A percentile compares a stretch with the other conserved stretches of the same genome.
Conservation (phyloP, 2,797 vertebrate genomes). For the Tarsius wallacei region DNA sequence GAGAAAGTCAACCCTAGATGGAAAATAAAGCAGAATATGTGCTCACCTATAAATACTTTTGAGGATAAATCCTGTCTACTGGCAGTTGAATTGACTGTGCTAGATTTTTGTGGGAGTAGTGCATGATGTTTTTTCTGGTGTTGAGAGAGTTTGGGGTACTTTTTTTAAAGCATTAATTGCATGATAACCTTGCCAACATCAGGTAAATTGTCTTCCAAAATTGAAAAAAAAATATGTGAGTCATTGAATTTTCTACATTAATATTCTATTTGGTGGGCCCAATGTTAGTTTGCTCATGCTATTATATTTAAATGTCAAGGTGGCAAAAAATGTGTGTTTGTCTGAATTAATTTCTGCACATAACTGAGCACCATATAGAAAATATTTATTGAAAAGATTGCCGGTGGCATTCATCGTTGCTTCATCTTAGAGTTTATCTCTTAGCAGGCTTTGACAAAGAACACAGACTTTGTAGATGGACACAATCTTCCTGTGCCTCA, state of each 20-base stretch:
- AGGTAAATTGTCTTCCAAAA: slow-evolving; percentile 46
- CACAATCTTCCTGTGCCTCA: neutral
- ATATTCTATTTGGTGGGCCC: slow-evolving; percentile 31
- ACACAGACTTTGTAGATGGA: neutral
- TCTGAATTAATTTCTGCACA: slow-evolving; percentile 48
- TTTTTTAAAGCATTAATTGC: slow-evolving; percentile 54
- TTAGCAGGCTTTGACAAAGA: slow-evolving; percentile 19
- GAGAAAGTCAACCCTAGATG: neutral
- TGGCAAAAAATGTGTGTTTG: slow-evolving; percentile 55
- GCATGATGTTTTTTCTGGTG: neutral
- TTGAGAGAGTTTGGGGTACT: neutral
- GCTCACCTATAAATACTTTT: slow-evolving; percentile 52
- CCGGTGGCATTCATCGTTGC: neutral
- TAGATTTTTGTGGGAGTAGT: slow-evolving; percentile 33
- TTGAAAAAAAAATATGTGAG: neutral
- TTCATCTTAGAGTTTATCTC: slow-evolving; percentile 37
- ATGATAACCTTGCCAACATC: slow-evolving; percentile 43
- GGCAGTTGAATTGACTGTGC: slow-evolving; percentile 34
- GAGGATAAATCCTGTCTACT: neutral
- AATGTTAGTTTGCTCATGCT: slow-evolving; percentile 52
- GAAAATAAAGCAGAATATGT: neutral
- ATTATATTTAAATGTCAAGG: slow-evolving; percentile 70
- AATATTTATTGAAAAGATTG: slow-evolving; percentile 40
- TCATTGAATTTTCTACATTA: slow-evolving; percentile 63
- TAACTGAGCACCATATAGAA: slow-evolving; percentile 22